Conservation (phyloP, 1,140 invertebrate species). For the Nebria ingens region DNA sequence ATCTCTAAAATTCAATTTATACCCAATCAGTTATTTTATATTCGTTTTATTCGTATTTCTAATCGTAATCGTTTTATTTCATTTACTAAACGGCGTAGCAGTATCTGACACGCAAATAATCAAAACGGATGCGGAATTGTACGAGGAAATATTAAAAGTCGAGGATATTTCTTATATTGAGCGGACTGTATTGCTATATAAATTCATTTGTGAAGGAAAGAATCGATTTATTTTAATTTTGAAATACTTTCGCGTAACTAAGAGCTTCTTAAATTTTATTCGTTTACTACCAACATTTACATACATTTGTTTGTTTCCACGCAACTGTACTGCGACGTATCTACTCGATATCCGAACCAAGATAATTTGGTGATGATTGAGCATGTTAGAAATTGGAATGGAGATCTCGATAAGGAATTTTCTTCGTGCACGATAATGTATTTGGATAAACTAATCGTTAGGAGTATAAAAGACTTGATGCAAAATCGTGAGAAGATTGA, state of each 20-base stretch:
- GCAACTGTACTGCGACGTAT: conserved; percentile 45
- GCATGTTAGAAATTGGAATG: conserved; percentile 7
- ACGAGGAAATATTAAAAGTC: conserved; percentile 56
- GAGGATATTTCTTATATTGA: conserved; percentile 63
- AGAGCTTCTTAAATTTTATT: neutral
- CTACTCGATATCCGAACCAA: conserved; percentile 53
- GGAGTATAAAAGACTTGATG: conserved; percentile 1
- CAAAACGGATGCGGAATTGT: conserved; percentile 61
- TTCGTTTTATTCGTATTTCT: conserved; percentile 70
- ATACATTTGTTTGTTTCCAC: conserved; percentile 50
- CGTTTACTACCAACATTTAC: conserved; percentile 34
- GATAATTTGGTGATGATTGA: conserved; percentile 11
- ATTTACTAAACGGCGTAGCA: conserved; percentile 69
- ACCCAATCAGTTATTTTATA: conserved; percentile 57
- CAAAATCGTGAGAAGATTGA: neutral
- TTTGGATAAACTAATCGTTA: conserved; percentile 7
- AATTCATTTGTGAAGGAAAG: neutral
- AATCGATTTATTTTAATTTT: neutral
- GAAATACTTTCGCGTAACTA: neutral
- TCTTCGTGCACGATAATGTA: conserved; percentile 10
- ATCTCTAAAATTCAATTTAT: conserved; percentile 58
- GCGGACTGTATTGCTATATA: conserved; percentile 39
- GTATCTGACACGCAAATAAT: conserved; percentile 70
- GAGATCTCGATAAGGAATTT: neutral
- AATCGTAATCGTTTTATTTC: conserved; percentile 68